Conservation (phyloP, 2,888 invertebrate species). For the Silvanus unidentatus region DNA sequence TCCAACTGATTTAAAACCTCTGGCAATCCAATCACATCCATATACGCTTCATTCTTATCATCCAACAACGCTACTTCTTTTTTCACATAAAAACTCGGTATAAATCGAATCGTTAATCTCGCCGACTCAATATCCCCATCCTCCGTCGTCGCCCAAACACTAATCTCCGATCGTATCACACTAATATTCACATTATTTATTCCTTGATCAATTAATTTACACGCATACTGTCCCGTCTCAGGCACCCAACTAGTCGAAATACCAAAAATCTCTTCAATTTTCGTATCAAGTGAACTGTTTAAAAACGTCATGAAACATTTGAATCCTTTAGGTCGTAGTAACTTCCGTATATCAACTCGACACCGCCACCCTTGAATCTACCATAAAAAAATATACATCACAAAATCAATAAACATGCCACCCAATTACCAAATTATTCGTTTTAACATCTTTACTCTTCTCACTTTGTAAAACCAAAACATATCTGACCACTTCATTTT, state of each 20-base stretch:
- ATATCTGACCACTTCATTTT: slow-evolving; percentile 24
- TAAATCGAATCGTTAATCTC: slow-evolving; percentile 35
- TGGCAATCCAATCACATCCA: slow-evolving; percentile 51
- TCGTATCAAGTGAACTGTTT: slow-evolving; percentile 27
- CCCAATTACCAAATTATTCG: slow-evolving; percentile 21
- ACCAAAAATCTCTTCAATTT: slow-evolving; percentile 36
- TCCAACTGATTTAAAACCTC: slow-evolving; percentile 53
- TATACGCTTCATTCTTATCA: slow-evolving; percentile 24
- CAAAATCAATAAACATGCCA: slow-evolving; percentile 23
- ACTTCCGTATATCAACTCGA: slow-evolving; percentile 28
- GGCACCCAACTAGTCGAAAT: slow-evolving; percentile 40
- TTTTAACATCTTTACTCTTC: slow-evolving; percentile 5
- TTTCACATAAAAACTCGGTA: slow-evolving; percentile 38
- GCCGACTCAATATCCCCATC: slow-evolving; percentile 31
- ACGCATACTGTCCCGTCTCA: slow-evolving; percentile 42
- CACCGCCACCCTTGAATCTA: slow-evolving; percentile 39
- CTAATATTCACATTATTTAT: slow-evolving; percentile 31
- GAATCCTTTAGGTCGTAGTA: slow-evolving; percentile 36
- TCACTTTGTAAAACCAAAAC: slow-evolving; percentile 35
- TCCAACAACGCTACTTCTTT: slow-evolving; percentile 28
- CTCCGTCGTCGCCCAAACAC: slow-evolving; percentile 34
- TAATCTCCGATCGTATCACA: slow-evolving; percentile 34
- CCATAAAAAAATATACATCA: slow-evolving; percentile 25
- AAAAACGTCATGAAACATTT: slow-evolving; percentile 41
- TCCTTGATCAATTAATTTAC: slow-evolving; percentile 35